These are phyloP conservation scores for Drosophila trichaetosa DNA, from an alignment of 2,888 invertebrate genomes.

Conservation along the genomic window DNA sequence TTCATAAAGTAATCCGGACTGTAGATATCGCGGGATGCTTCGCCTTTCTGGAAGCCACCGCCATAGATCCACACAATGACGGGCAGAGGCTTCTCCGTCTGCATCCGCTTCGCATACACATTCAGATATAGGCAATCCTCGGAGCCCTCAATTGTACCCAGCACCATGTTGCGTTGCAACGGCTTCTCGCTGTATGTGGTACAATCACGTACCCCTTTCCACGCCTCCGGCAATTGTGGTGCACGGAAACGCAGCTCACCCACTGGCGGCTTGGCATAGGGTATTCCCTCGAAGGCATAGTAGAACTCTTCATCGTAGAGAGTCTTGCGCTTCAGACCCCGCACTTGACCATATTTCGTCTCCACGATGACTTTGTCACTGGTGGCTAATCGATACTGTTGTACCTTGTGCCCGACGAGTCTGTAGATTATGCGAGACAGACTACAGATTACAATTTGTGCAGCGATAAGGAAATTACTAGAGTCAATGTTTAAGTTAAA, in stretches of 20 bases:
- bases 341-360: slow-evolving; percentile 78
- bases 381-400: slow-evolving; percentile 75
- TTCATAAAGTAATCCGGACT: slow-evolving; percentile 86
- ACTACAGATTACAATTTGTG: slow-evolving; percentile 8
- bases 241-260: slow-evolving; percentile 83
- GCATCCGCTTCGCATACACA: slow-evolving; percentile 82
- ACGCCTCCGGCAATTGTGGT: slow-evolving; percentile 84
- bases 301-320: slow-evolving; percentile 74
- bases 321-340: slow-evolving; percentile 74
- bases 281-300: slow-evolving; percentile 83
- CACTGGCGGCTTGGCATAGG: slow-evolving; percentile 83
- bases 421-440: slow-evolving; percentile 41
- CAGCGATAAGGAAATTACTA: neutral
- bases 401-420: slow-evolving; percentile 68
- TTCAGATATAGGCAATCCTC: slow-evolving; percentile 87
- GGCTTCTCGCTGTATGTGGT: slow-evolving; percentile 78
- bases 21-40: slow-evolving; percentile 82
- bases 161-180: slow-evolving; percentile 79
- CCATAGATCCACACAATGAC: slow-evolving; percentile 86
- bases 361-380: slow-evolving; percentile 66
- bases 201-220: slow-evolving; percentile 85
- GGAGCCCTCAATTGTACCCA: slow-evolving; percentile 82
- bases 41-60: slow-evolving; percentile 85
- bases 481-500: slow-evolving; percentile 25
- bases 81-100: slow-evolving; percentile 68